Conservation (phyloP, 1,140 invertebrate genomes). For the Megalopta genalis region DNA sequence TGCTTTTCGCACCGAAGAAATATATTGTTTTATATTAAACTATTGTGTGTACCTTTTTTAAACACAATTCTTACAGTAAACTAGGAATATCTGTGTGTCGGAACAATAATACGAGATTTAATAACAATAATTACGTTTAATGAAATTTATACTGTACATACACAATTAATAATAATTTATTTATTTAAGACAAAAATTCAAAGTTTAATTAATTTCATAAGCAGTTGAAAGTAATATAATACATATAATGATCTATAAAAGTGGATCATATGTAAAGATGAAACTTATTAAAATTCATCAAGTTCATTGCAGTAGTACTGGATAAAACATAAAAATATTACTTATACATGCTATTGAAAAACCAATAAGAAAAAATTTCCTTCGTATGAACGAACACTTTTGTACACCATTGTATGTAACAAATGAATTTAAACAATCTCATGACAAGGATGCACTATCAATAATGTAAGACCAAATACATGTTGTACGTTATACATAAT, state of each 20-base stretch:
- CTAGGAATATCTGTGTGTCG: neutral
- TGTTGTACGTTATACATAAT: conserved; percentile 5
- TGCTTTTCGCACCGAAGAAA: conserved; percentile 8
- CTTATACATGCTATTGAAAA: too few relatives aligned
- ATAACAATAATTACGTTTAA: neutral
- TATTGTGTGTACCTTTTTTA: neutral
- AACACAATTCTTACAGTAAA: neutral
- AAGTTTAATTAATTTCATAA: neutral
- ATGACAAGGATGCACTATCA: neutral
- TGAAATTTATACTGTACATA: neutral
- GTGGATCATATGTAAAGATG: too few relatives aligned
- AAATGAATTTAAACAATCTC: neutral
- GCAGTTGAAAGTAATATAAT: neutral
- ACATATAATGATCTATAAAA: neutral
- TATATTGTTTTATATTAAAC: conserved; percentile 42
- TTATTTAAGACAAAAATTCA: conserved; percentile 20
- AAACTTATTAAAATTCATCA: too few relatives aligned
- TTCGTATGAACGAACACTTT: too few relatives aligned
- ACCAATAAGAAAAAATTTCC: too few relatives aligned
- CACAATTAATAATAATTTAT: neutral
- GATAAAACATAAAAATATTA: too few relatives aligned
- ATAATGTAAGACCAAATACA: neutral
- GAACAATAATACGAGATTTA: neutral
- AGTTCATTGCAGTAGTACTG: too few relatives aligned
- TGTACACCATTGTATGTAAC: too few relatives aligned